Evolutionary conservation across 2,797 vertebrate species (phyloP).

Genomic region (Chloroceryle amazona): DNA sequence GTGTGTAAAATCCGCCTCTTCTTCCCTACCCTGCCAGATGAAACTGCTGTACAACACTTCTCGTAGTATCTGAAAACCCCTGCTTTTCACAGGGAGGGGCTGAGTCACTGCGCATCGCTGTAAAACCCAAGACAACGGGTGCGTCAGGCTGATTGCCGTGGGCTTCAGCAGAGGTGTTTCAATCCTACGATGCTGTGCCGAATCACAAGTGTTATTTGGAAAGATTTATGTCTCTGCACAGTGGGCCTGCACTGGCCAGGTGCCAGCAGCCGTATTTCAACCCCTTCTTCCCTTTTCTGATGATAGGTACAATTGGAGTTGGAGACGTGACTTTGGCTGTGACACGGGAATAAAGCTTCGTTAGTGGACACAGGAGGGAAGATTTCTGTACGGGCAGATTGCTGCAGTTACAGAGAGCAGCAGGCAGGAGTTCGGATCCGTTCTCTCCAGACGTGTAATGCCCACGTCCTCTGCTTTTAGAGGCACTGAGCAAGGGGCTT

Average conservation of each 20-base stretch:
- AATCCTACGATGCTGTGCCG: background rate
- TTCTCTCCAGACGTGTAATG: background rate
- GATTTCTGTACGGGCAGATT: accelerated
- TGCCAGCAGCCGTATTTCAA: background rate
- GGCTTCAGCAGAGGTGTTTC: background rate
- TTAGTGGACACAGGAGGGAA: background rate
- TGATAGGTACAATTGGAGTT: accelerated
- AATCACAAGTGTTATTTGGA: background rate
- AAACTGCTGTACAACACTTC: background rate
- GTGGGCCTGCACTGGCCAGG: background rate
- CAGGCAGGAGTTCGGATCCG: accelerated
- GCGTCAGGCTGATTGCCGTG: background rate
- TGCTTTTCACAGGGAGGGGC: background rate
- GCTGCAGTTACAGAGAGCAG: background rate
- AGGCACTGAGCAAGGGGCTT: background rate
- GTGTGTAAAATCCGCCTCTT: constrained; percentile 19
- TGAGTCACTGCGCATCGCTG: background rate
- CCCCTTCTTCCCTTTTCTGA: background rate
- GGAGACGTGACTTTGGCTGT: accelerated
- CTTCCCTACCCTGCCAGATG: background rate
- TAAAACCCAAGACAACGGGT: background rate
- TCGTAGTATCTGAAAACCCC: background rate
- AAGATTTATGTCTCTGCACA: background rate
- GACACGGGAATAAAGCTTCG: background rate
- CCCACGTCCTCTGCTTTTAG: accelerated